Evolutionary conservation across 2,888 invertebrate species (phyloP), one percentile per base, ranked within the genome.

Genomic region (Idaea dimidiata): DNA sequence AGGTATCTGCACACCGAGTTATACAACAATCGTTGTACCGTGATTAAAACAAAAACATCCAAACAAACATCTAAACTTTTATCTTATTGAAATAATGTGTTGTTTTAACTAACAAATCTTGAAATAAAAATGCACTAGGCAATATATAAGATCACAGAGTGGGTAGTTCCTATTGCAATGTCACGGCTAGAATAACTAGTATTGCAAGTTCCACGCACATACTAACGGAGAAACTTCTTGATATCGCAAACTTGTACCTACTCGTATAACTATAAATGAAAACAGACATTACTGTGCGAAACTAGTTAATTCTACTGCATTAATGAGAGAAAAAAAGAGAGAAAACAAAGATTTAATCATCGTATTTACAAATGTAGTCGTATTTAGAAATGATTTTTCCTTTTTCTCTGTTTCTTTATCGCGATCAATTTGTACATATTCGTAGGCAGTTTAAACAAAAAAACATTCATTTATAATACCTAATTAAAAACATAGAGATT

Each of bases 171-270:
- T 17, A 66, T 62, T 66, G 69, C 73, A 80, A 82, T 80, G 81
- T 78, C 80, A 81, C 65, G 76, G 79, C 70, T 67, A 67, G 73
- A 61, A 72, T 73, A 81, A 84, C 86, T 76, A 75, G 87, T 84
- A 76, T 75, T 69, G 68, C 79, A 59, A 75, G 80, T 78, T 61
- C 57, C 59, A 61, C 66, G 63, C 71, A 71, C 67, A 68, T 72
- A 71, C 64, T 63, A 72, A 66, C 70, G 74, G 86, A 76, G 88
- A 88, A 89, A 89, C 84, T 79, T 74, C 43, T 43, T 43, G 64
- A 73, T 80, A 76, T 78, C 67, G 76, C 71, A 82, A 82, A 83
- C 43, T 43, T 43, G 43, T 32, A 32, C 32, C 32, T n/a, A n/a
- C n/a, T n/a, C n/a, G n/a, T 24, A 24, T 24, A 24, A 1, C 24